Base-by-base conservation (phyloP, 23 tunicate genomes). In the Clavelina lepadiformis region DNA sequence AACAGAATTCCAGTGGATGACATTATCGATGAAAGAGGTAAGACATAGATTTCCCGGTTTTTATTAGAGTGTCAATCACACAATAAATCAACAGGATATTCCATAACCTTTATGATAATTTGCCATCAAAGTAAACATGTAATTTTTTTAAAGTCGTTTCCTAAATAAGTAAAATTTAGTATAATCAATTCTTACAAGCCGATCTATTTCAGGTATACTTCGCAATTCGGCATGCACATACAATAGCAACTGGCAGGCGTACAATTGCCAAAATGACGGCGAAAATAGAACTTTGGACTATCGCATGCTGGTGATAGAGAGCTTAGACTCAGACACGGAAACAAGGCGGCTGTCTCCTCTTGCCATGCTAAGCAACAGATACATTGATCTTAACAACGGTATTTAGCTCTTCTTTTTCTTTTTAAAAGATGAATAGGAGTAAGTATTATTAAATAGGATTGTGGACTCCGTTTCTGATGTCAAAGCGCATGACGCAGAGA, bases 271-370 rank as follows among this genome's bases (percentile, higher is more conserved):
- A 3, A 79, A 79, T 18, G 56, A 13, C 2, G 72, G 30, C 20
- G 72, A 57, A 3, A 26, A 20, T 25, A 44, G 22, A 4, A 56
- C 76, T n/a, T 22, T 41, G 20, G 72, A 79, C 28, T 88, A 88
- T 73, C 33, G 24, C 11, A 73, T 79, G 82, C 32, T 88, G 56
- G 77, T 88, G 13, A 66, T 88, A 51, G 87, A 88, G 37, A 88
- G 96, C 37, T 45, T 88, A 82, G 96, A 88, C 35, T 66, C 38
- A 19, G 96, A 88, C 53, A 73, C 96, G 5, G 96, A 88, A 68
- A 73, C 73, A 15, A 60, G 96, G 31, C 28, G 96, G 27, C 36
- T 88, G 57, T 88, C 96, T 19, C 96, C 96, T 1, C 73, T 88
- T n/a, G 96, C 87, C 3, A 15, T 88, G 62, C 47, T 61, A 2